phyloP scores from a whole-genome alignment of 2,888 invertebrate species.

The Synergus itoensis region DNA sequence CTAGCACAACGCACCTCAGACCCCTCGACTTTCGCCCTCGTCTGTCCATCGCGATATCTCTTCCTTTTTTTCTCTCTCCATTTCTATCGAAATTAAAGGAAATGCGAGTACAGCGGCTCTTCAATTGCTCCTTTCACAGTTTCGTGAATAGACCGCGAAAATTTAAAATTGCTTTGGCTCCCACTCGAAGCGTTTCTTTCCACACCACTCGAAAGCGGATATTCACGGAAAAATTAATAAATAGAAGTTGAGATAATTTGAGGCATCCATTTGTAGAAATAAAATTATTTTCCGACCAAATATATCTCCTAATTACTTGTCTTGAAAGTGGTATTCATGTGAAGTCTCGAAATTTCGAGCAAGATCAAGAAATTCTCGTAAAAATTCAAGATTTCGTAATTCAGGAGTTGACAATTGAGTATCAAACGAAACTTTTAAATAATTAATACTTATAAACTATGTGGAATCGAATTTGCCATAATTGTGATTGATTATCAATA shows the following conservation, averaged over 20 bases:
- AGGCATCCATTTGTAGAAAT: not conserved
- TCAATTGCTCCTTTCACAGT: conserved; percentile 41
- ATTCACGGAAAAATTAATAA: conserved; percentile 20
- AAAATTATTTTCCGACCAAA: too few species aligned
- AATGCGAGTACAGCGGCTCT: conserved; percentile 30
- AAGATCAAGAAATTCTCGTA: too few species aligned
- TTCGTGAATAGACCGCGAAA: conserved; percentile 41
- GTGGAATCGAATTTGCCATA: too few species aligned
- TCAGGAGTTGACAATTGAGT: too few species aligned
- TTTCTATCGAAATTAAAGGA: conserved; percentile 41
- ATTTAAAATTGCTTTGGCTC: conserved; percentile 39
- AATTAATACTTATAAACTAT: too few species aligned
- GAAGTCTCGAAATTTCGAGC: too few species aligned
- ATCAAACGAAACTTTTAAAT: too few species aligned
- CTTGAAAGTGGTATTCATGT: too few species aligned
- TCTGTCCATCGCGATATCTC: conserved; percentile 43
- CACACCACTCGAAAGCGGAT: conserved; percentile 31
- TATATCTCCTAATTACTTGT: too few species aligned
- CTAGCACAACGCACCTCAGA: conserved; percentile 50
- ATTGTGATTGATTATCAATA: not conserved
- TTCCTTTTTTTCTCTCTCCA: conserved; percentile 35
- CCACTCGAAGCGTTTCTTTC: conserved; percentile 31
- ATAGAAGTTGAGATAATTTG: conserved; percentile 11
- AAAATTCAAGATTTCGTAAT: too few species aligned
- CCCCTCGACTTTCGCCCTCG: conserved; percentile 48